Evolutionary conservation across 2,888 invertebrate genomes (phyloP).

Genomic region (Cerastis leucographa): DNA sequence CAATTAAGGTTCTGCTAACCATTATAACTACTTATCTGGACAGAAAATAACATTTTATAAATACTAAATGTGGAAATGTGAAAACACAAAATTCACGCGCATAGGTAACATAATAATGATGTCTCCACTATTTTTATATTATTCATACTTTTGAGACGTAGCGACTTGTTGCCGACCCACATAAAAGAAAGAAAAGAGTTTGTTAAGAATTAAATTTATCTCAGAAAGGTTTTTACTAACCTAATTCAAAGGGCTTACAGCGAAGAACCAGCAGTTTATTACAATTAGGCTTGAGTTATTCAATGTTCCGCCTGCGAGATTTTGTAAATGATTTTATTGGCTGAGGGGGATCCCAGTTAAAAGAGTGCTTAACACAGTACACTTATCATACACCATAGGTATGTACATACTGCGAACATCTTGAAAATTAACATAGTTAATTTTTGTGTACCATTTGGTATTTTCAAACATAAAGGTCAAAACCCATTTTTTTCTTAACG

Average conservation of each 20-base stretch:
- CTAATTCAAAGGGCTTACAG: slow-evolving; percentile 56
- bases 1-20: background rate
- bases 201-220: slow-evolving; percentile 50
- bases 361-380: slow-evolving; percentile 9
- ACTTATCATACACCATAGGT: background rate
- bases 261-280: slow-evolving; percentile 54
- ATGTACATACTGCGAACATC: background rate
- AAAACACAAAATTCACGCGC: too few species aligned
- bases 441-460: background rate
- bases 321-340: slow-evolving; percentile 49
- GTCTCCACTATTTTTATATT: background rate
- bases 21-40: too few species aligned
- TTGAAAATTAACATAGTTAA: background rate
- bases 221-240: slow-evolving; percentile 58
- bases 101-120: background rate
- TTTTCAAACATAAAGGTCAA: background rate
- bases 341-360: background rate
- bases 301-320: slow-evolving; percentile 35
- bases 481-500: background rate
- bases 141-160: background rate
- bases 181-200: slow-evolving; percentile 39
- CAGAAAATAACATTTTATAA: too few species aligned
- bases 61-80: too few species aligned
- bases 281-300: slow-evolving; percentile 59
- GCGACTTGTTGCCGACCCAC: slow-evolving; percentile 19